Percentiles rank a stretch among this genome's conserved stretches.
phyloP scores from a whole-genome alignment of 53 echinoderm and acorn worm genomes.

The Antedon mediterranea region DNA sequence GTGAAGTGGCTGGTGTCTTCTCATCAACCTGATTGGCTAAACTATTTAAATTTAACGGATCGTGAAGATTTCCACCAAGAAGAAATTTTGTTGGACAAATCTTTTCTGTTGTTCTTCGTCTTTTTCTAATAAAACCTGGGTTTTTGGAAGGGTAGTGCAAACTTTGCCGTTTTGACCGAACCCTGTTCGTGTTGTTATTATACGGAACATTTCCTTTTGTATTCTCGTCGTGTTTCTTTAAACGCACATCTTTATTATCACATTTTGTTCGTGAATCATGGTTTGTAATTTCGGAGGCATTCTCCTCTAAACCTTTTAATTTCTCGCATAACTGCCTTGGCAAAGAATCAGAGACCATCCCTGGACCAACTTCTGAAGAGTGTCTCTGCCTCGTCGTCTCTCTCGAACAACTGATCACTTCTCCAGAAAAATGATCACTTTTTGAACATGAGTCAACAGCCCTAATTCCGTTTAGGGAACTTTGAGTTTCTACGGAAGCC shows the following conservation, averaged over 20 bases:
- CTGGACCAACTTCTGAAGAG: not conserved
- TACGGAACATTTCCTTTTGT: not conserved
- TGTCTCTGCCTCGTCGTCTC: not conserved
- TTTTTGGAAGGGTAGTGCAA: not conserved
- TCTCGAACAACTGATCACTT: not conserved
- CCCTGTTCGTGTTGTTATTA: not conserved
- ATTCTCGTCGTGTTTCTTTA: not conserved
- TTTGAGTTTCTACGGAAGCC: not conserved
- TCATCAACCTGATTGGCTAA: conserved; percentile 61
- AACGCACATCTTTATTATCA: not conserved
- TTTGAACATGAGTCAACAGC: not conserved
- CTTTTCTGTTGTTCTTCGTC: conserved; percentile 61
- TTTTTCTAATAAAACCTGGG: conserved; percentile 23
- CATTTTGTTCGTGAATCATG: not conserved
- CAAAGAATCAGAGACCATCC: not conserved
- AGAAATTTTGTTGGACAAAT: conserved; percentile 49
- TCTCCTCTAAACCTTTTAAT: not conserved
- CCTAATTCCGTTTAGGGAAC: not conserved
- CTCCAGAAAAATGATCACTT: not conserved
- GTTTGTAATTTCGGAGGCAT: not conserved
- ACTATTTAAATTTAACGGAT: conserved; percentile 91
- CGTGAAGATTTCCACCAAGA: conserved; percentile 63
- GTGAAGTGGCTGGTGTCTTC: conserved; percentile 66
- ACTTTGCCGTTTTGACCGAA: not conserved
- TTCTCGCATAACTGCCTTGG: not conserved